A percentile compares a stretch with the other conserved stretches of the same genome.
phyloP scores from a whole-genome alignment of 2,888 invertebrate genomes.

The Diachrysia chrysitis region DNA sequence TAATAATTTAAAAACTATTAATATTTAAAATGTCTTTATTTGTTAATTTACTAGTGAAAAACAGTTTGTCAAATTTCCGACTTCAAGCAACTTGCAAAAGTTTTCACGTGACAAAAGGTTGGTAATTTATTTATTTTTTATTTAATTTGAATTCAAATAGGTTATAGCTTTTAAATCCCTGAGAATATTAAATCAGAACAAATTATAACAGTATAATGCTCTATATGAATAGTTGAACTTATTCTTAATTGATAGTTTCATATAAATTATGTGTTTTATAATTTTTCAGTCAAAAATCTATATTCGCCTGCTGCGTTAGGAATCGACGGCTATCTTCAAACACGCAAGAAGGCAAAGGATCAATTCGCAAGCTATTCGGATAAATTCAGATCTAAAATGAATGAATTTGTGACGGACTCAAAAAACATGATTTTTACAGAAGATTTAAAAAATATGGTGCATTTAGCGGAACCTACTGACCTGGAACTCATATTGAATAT shows the following conservation, averaged over 20 bases:
- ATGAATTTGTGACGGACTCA: slow-evolving; percentile 87
- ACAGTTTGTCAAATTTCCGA: slow-evolving; percentile 61
- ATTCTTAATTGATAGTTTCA: neutral
- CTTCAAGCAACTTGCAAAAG: slow-evolving; percentile 62
- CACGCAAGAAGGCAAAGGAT: slow-evolving; percentile 86
- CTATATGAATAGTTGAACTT: neutral
- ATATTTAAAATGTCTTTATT: slow-evolving; percentile 67
- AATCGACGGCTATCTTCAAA: slow-evolving; percentile 88
- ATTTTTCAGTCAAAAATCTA: slow-evolving; percentile 78
- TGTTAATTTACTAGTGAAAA: slow-evolving; percentile 66
- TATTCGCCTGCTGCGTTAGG: slow-evolving; percentile 90
- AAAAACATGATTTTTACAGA: slow-evolving; percentile 94
- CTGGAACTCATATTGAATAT: slow-evolving; percentile 91
- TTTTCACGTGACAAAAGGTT: slow-evolving; percentile 67
- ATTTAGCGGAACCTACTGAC: slow-evolving; percentile 91
- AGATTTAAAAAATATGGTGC: slow-evolving; percentile 94
- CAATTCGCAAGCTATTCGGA: slow-evolving; percentile 91
- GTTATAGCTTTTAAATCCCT: too few species aligned
- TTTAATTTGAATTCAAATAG: neutral
- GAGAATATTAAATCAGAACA: neutral
- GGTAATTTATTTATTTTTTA: slow-evolving; percentile 19
- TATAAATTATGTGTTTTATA: slow-evolving; percentile 2
- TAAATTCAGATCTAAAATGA: slow-evolving; percentile 93
- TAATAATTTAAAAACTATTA: slow-evolving; percentile 5
- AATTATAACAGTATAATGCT: neutral